Conservation (phyloP, 37 sponge, comb jelly and placozoan genomes). For the Lycopodina hypogea region DNA sequence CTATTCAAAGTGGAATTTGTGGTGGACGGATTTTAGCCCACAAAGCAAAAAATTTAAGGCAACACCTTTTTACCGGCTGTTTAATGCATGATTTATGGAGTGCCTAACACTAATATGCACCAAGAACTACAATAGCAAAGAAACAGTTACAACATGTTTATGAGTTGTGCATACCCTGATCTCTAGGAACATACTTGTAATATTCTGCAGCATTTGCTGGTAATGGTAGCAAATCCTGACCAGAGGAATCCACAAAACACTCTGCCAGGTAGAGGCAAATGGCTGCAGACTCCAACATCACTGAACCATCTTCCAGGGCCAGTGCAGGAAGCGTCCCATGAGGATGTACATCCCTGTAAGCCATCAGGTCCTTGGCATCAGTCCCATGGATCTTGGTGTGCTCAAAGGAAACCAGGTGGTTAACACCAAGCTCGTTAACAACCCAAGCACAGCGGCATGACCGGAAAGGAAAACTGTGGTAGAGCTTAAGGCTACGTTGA, state of each 20-base stretch:
- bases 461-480: conserved; percentile 70
- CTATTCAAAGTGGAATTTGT: no score
- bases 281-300: conserved; percentile 54
- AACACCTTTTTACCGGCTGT: no score
- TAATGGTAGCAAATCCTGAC: conserved; percentile 33
- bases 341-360: conserved; percentile 56
- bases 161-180: no score
- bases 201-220: conserved; percentile 35
- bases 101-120: no score
- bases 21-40: no score
- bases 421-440: conserved; percentile 33
- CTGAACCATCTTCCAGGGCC: conserved; percentile 49
- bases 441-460: conserved; percentile 72
- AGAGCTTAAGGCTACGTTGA: conserved; percentile 38
- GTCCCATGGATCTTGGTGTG: conserved; percentile 46
- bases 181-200: conserved; percentile 41
- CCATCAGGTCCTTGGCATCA: conserved; percentile 41
- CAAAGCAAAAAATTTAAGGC: no score
- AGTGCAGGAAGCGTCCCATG: conserved; percentile 67
- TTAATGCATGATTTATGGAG: no score
- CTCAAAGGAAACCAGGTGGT: conserved; percentile 23
- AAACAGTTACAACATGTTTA: no score
- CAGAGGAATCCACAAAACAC: conserved; percentile 11
- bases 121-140: no score
- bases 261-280: conserved; percentile 69